phyloP scores from a whole-genome alignment of 1,140 invertebrate genomes.

The Megathymus violae region DNA sequence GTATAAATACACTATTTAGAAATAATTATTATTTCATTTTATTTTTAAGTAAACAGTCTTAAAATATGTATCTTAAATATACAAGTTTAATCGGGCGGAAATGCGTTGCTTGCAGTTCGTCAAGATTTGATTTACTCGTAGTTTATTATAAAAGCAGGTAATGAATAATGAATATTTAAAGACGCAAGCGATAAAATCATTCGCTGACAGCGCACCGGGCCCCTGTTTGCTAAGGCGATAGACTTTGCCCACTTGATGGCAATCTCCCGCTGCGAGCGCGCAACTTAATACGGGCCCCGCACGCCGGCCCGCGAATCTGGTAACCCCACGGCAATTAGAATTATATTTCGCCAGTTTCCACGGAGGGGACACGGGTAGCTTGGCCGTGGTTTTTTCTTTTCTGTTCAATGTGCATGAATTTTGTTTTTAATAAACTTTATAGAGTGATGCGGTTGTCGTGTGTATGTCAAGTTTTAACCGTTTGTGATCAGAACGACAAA shows the following conservation, averaged over 20 bases:
- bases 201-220: conserved; percentile 46
- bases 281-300: conserved; percentile 53
- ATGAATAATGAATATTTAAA: conserved; percentile 66
- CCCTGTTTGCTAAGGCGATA: conserved; percentile 47
- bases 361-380: conserved; percentile 29
- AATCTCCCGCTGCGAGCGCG: conserved; percentile 49
- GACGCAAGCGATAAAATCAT: conserved; percentile 56
- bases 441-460: not conserved
- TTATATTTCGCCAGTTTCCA: conserved; percentile 41
- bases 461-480: conserved; percentile 5
- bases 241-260: conserved; percentile 53
- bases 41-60: too few relatives aligned
- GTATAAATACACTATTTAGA: too few relatives aligned
- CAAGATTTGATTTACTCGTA: conserved; percentile 28
- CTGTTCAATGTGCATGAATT: conserved; percentile 24
- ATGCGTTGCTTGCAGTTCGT: conserved; percentile 16
- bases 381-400: conserved; percentile 19
- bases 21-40: too few relatives aligned
- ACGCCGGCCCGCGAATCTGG: conserved; percentile 45
- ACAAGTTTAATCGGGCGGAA: too few relatives aligned
- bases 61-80: too few relatives aligned
- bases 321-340: conserved; percentile 51
- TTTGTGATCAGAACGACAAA: too few relatives aligned
- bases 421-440: conserved; percentile 30
- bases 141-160: conserved; percentile 45